Conservation (phyloP, 2,888 invertebrate species). For the Papilio gigon region DNA sequence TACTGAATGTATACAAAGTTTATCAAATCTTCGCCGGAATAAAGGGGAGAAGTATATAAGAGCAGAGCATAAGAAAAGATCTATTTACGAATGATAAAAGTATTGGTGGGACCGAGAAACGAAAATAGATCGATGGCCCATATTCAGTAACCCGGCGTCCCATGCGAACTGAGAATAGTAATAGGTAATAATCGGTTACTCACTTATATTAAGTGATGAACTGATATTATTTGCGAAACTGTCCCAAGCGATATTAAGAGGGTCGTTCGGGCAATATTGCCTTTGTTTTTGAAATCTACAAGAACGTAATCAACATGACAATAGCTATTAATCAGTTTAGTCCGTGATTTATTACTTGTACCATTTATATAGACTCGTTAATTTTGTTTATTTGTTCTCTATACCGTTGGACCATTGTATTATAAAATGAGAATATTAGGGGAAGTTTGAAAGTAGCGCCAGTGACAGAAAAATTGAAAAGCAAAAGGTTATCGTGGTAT, state of each 20-base stretch:
- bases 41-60: constrained; percentile 20
- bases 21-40: constrained; percentile 22
- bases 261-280: constrained; percentile 7
- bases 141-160: constrained; percentile 45
- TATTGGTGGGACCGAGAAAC: constrained; percentile 10
- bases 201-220: constrained; percentile 43
- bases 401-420: background rate
- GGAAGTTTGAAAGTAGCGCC: too few relatives aligned
- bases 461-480: too few relatives aligned
- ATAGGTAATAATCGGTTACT: constrained; percentile 47
- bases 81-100: constrained; percentile 16
- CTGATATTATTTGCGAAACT: constrained; percentile 31
- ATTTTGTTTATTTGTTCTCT: background rate
- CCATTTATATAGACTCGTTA: background rate
- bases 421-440: too few relatives aligned
- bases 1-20: background rate
- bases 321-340: background rate
- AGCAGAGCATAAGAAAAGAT: constrained; percentile 8
- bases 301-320: constrained; percentile 16
- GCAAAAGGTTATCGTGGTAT: too few relatives aligned
- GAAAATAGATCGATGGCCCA: constrained; percentile 46
- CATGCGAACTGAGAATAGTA: constrained; percentile 45
- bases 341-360: background rate
- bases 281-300: constrained; percentile 22
- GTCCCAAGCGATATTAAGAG: constrained; percentile 25